Base-by-base conservation (phyloP, 2,888 invertebrate genomes). In the Steinernema carpocapsae region DNA sequence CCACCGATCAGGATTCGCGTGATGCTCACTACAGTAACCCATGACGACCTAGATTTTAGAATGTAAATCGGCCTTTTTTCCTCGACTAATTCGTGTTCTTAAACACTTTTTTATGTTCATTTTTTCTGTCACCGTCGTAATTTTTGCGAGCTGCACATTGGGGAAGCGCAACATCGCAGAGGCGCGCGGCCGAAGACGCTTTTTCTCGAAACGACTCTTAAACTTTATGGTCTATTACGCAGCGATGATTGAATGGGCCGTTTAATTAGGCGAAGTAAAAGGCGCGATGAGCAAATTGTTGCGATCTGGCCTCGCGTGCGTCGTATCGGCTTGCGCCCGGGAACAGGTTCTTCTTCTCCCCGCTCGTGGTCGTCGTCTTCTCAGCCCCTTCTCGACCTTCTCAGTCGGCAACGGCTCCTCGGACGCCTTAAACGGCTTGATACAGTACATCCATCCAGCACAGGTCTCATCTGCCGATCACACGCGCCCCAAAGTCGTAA, bases 231-330 rank as follows among this genome's bases (percentile, higher is more conserved):
- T 64, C 64, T 64, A 64, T 64, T 64, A 64, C 64, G 64, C 64
- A 32, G 17, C 64, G 32, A 64, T 64, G 64, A 64, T 64, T 64
- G 64, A 64, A 64, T 64, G 64, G 64, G 64, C 64, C 64, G 64
- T 64, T 64, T 64, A 64, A 64, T 64, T 64, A 64, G 64, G 29
- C 64, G 64, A 37, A 64, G 64, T 64, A 64, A 64, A 64, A 64
- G 29, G 64, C 64, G 64, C 64, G 32, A 64, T 64, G 64, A 64
- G 64, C 64, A 64, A 64, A 64, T 64, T 64, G 64, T 64, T 64
- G 64, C 64, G 64, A 64, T 64, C 64, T 64, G 64, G 64, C 64
- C 64, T 64, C 64, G 64, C 64, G 64, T 29, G 29, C 64, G 64
- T 64, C 32, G 64, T 32, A 64, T 64, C 64, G 32, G 64, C 64